Evolutionary conservation across 2,888 invertebrate genomes (phyloP), one percentile per base, ranked within the genome.

Genomic region (Coecobrya sp.): DNA sequence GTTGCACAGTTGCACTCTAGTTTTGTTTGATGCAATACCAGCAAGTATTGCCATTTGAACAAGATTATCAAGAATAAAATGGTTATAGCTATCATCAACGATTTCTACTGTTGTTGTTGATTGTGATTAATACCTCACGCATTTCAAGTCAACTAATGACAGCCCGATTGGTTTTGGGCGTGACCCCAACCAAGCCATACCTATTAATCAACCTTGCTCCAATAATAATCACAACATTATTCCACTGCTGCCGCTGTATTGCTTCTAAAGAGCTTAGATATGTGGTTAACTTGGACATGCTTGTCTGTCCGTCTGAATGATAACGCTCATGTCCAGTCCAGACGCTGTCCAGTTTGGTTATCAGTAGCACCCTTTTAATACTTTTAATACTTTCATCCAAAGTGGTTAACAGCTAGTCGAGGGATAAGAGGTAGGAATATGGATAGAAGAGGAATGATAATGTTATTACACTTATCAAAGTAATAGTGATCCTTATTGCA

Each of bases 131-230:
- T 92, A 92, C 92, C 92, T 92, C 89, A 92, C 92, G 92, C 89
- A 86, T 85, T 86, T 86, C 73, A 65, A 91, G 86, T 68, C 79
- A 92, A 86, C 84, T 89, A 89, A 92, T 89, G 92, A 92, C 92
- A 92, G 89, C 86, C 92, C 89, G 89, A 92, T 92, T 92, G 92
- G 92, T 89, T 89, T 92, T 89, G 92, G 92, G 92, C 92, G 92
- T 89, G 89, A 89, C 89, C 89, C 89, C 92, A 92, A 52, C 85
- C 73, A 52, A 89, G 87, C 92, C 92, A 92, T 88, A 81, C 92
- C 92, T 92, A 92, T 92, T 89, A 92, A 92, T 92, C 92, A 92
- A 92, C 92, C 92, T 92, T 92, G 92, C 89, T 92, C 92, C 92
- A 92, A 92, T 92, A 92, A 92, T 89, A 89, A 89, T 89, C 89